Conservation (phyloP, 2,113 vertebrate genomes). For the Halcyon senegalensis region DNA sequence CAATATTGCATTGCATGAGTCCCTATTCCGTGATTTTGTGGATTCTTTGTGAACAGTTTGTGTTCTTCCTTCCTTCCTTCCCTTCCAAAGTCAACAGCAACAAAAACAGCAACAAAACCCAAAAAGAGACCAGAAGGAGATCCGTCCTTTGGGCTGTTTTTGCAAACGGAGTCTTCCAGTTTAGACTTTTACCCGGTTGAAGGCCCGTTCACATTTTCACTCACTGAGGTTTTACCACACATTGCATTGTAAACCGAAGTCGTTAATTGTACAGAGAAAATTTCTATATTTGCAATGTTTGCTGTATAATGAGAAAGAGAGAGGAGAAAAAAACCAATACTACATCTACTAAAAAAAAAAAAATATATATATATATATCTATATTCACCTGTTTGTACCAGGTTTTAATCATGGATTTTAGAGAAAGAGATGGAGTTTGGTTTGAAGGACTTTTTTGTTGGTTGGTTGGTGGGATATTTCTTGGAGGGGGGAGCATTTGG, state of each 20-base stretch:
- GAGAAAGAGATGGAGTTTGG: slow-evolving; percentile 63
- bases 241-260: slow-evolving; percentile 68
- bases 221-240: slow-evolving; percentile 57
- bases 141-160: slow-evolving; percentile 61
- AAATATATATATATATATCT: slow-evolving; percentile 65
- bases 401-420: slow-evolving; percentile 83
- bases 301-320: slow-evolving; percentile 85
- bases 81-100: slow-evolving; percentile 75
- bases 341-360: slow-evolving; percentile 76
- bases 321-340: slow-evolving; percentile 72
- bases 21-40: slow-evolving; percentile 88
- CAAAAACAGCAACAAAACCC: slow-evolving; percentile 51
- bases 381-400: slow-evolving; percentile 79
- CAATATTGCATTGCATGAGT: slow-evolving; percentile 84
- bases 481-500: not conserved
- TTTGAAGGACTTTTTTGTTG: slow-evolving; percentile 48
- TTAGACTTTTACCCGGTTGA: slow-evolving; percentile 66
- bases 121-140: slow-evolving; percentile 48
- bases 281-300: slow-evolving; percentile 97
- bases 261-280: slow-evolving; percentile 90
- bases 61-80: slow-evolving; percentile 71
- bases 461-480: not conserved
- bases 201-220: slow-evolving; percentile 72
- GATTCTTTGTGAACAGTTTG: slow-evolving; percentile 88
- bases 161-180: slow-evolving; percentile 75